A percentile compares a stretch with the other conserved stretches of the same genome.
These are phyloP conservation scores for Platygyra sinensis DNA, from an alignment of 64 coral and sea anemone species.

Conservation along the genomic window DNA sequence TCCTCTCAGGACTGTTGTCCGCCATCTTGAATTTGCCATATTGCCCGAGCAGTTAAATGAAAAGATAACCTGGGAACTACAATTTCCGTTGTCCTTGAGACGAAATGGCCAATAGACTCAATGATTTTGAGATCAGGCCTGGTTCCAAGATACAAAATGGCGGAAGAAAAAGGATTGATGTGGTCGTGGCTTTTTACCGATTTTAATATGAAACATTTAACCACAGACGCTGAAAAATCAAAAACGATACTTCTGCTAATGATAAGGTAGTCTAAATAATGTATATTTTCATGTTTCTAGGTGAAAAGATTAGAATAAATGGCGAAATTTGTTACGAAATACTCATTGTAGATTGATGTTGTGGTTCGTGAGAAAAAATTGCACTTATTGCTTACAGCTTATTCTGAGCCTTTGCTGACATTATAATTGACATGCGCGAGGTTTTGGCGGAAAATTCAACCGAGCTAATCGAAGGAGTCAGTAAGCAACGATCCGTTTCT, in stretches of 20 bases:
- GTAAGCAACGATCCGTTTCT: conserved; percentile 13
- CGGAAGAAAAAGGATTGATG: too few relatives aligned
- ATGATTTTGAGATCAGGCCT: not conserved
- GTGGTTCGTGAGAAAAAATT: not conserved
- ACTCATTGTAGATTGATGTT: not conserved
- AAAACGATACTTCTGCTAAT: not conserved
- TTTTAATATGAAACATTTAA: not conserved
- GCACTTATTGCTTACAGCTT: not conserved
- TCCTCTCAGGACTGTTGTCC: not conserved
- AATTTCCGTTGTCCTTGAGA: not conserved
- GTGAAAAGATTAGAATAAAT: conserved; percentile 4
- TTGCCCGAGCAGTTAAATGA: not conserved
- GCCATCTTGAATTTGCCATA: conserved; percentile 3
- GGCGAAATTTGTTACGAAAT: not conserved
- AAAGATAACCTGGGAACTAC: not conserved
- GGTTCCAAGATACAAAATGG: not conserved
- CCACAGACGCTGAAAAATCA: not conserved
- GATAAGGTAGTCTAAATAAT: not conserved
- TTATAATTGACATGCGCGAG: not conserved
- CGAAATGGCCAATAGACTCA: not conserved
- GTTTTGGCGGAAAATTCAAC: not conserved
- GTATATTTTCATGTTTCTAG: not conserved
- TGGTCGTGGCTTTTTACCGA: not conserved
- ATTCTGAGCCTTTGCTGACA: not conserved
- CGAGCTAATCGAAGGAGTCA: not conserved